Percentiles rank a stretch among this genome's conserved stretches.
Conservation (phyloP, 2,888 invertebrate species). For the Sphaerophoria rueppellii region DNA sequence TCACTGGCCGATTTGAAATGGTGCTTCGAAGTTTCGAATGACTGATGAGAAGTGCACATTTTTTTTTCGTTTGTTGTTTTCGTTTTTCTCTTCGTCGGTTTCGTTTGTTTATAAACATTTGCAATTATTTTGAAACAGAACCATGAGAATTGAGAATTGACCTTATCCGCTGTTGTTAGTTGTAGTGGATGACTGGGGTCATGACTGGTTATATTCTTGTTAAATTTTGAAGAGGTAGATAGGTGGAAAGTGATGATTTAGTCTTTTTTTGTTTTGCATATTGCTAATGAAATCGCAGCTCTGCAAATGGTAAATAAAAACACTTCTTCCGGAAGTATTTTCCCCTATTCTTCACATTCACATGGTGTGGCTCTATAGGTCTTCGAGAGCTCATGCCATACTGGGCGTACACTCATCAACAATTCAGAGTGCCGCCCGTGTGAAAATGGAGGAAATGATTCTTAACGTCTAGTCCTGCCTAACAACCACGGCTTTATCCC, state of each 20-base stretch:
- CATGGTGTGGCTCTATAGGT: too few relatives aligned
- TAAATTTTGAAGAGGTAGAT: neutral
- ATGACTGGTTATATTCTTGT: constrained; percentile 6
- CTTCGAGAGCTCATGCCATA: too few relatives aligned
- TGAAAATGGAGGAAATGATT: too few relatives aligned
- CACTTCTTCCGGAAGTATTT: too few relatives aligned
- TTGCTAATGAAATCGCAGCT: too few relatives aligned
- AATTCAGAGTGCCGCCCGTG: too few relatives aligned
- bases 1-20: constrained; percentile 40
- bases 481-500: too few relatives aligned
- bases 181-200: constrained; percentile 20
- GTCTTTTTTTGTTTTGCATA: neutral
- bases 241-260: constrained; percentile 21
- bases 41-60: constrained; percentile 28
- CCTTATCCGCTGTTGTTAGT: constrained; percentile 43
- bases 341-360: too few relatives aligned
- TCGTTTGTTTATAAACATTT: constrained; percentile 58
- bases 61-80: neutral
- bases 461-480: too few relatives aligned
- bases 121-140: constrained; percentile 2
- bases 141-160: constrained; percentile 62
- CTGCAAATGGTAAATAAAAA: too few relatives aligned
- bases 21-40: constrained; percentile 11
- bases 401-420: too few relatives aligned
- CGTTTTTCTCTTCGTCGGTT: neutral